Evolutionary conservation across 2,113 vertebrate genomes (phyloP), one percentile per base, ranked within the genome.

Genomic region (Oceanodroma tethys): DNA sequence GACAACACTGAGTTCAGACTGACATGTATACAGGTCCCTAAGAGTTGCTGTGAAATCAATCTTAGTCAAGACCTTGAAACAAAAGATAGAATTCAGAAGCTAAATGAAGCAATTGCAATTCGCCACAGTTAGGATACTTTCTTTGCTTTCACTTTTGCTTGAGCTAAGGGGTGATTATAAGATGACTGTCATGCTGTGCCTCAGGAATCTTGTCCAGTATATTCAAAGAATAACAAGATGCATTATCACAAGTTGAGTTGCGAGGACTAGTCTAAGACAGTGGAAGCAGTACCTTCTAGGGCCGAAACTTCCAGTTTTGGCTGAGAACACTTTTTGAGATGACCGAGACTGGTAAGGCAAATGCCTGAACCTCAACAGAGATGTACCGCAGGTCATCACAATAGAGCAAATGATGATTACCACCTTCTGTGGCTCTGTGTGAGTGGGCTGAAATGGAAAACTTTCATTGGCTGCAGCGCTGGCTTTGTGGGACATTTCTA

Each of bases 181-280:
- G 13, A 25, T 45, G 34, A 27, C 10, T 80, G 13, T n/a, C 27
- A 9, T 17, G 43, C 23, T 79, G 10, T 71, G 47, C 45, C 40
- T 83, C 38, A 25, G 38, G 27, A 86, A 55, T 50, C 8, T 55
- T 59, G 32, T 66, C 19, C 38, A 42, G 5, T 62, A 27, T 36
- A 71, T 55, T 86, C 22, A 45, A n/a, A 80, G 36, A 76, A 42
- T 50, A 30, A 21, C 9, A n/a, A 23, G n/a, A 59, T 42, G 20
- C 14, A 8, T 70, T 81, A 15, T 26, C 88, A 42, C 22, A 83
- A 78, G 38, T 32, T 32, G 60, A 25, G 5, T 14, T 76, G 55
- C 0, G 1, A 68, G 45, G 11, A 8, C 27, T 29, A 34, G 22
- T 55, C 2, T 3, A 55, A 78, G 55, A 42, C 7, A 38, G 7